phyloP scores from a whole-genome alignment of 1,140 invertebrate species.

The Paralvinella palmiformis region DNA sequence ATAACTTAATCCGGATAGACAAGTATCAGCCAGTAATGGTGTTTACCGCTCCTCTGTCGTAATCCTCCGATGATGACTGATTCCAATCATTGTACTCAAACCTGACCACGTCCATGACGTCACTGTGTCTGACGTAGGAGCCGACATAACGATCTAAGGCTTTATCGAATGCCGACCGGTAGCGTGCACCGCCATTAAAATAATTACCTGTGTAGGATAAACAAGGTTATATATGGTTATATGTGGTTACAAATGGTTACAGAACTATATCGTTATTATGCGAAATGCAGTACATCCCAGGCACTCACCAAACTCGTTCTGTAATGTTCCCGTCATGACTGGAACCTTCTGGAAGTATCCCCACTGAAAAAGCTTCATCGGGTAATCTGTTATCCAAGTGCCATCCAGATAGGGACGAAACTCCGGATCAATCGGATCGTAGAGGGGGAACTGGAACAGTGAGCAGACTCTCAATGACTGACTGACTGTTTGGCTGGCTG shows the following conservation, averaged over 20 bases:
- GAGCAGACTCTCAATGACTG: no score
- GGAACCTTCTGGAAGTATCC: conserved; percentile 18
- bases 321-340: conserved; percentile 11
- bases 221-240: no score
- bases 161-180: background rate
- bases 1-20: no score
- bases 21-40: no score
- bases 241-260: no score
- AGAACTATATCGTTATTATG: background rate
- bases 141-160: conserved; percentile 1
- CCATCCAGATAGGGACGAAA: conserved; percentile 18
- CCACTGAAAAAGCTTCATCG: conserved; percentile 6
- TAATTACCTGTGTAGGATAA: conserved; percentile 8
- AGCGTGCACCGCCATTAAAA: conserved; percentile 6
- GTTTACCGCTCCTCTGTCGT: conserved; percentile 3
- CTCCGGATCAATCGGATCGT: conserved; percentile 16
- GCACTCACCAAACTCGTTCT: conserved; percentile 20
- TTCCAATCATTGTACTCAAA: conserved; percentile 11
- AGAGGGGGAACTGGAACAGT: conserved; percentile 20
- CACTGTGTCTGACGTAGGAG: background rate
- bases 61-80: background rate
- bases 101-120: background rate
- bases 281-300: no score
- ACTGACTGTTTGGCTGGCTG: no score
- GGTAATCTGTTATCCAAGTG: conserved; percentile 2